phyloP scores from a whole-genome alignment of 1,140 invertebrate species.

The Drosophila eugracilis region DNA sequence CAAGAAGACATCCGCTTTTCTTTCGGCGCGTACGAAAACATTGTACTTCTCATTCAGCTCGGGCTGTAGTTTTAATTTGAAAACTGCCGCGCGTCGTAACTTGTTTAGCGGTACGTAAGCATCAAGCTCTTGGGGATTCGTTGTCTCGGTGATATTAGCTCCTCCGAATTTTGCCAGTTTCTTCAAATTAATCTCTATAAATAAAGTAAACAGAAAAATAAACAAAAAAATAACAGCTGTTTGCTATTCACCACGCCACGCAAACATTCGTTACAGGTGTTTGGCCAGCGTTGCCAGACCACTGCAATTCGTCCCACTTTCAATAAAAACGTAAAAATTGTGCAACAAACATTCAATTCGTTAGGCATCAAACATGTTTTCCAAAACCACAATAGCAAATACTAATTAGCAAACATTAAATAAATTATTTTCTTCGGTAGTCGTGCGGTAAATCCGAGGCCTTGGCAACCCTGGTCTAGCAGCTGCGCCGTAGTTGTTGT shows the following conservation, averaged over 20 bases:
- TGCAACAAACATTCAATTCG: constrained; percentile 11
- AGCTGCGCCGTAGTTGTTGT: constrained; percentile 64
- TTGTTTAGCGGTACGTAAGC: constrained; percentile 79
- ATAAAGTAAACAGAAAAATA: constrained; percentile 7
- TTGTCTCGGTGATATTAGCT: constrained; percentile 33
- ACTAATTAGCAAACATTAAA: constrained; percentile 8
- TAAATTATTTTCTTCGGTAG: neutral
- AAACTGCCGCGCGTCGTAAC: constrained; percentile 68
- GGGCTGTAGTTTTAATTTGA: constrained; percentile 70
- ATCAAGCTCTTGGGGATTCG: constrained; percentile 60
- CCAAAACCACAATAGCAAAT: neutral
- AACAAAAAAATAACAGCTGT: constrained; percentile 26
- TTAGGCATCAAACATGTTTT: neutral
- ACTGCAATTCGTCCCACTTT: neutral
- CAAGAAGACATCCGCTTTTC: constrained; percentile 78
- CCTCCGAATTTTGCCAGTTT: constrained; percentile 74
- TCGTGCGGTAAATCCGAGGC: neutral
- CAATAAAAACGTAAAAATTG: constrained; percentile 13
- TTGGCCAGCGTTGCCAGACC: constrained; percentile 35
- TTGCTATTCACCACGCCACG: constrained; percentile 12
- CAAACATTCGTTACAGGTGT: constrained; percentile 43
- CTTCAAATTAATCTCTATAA: constrained; percentile 79
- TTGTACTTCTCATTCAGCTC: constrained; percentile 54
- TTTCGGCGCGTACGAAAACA: constrained; percentile 79
- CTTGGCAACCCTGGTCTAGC: constrained; percentile 48